phyloP scores from a whole-genome alignment of 1,140 invertebrate genomes.

The Eupristina koningsbergeri region DNA sequence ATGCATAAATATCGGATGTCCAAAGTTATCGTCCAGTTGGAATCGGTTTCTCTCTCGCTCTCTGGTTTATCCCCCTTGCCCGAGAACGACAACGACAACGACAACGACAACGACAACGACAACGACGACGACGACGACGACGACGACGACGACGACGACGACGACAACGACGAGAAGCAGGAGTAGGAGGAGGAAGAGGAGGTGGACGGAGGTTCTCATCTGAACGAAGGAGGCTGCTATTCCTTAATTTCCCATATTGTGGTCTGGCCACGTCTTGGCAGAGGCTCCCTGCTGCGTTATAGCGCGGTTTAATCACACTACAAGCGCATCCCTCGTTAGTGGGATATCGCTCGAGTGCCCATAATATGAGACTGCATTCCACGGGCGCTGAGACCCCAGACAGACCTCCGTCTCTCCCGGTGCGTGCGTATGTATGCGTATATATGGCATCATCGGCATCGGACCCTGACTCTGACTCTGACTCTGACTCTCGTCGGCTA shows the following conservation, averaged over 20 bases:
- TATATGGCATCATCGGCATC: too few relatives aligned
- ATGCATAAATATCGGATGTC: slow-evolving; percentile 49
- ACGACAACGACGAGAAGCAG: too few relatives aligned
- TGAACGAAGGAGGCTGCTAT: slow-evolving; percentile 52
- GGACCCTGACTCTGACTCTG: background rate
- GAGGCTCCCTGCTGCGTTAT: slow-evolving; percentile 66
- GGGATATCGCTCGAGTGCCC: slow-evolving; percentile 64
- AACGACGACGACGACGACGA: too few relatives aligned
- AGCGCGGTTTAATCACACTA: slow-evolving; percentile 68
- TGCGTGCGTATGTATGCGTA: background rate
- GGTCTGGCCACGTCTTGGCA: slow-evolving; percentile 54
- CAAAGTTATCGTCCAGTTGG: background rate
- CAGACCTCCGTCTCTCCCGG: too few relatives aligned
- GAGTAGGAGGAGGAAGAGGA: too few relatives aligned
- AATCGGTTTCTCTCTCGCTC: slow-evolving; percentile 5
- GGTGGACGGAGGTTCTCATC: slow-evolving; percentile 44
- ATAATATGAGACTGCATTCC: slow-evolving; percentile 67
- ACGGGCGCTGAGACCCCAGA: slow-evolving; percentile 40
- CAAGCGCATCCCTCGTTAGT: slow-evolving; percentile 69
- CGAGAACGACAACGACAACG: background rate
- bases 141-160: too few relatives aligned
- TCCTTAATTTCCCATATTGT: slow-evolving; percentile 69
- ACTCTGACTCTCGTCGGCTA: slow-evolving; percentile 16
- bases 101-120: too few relatives aligned
- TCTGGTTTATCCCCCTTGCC: slow-evolving; percentile 49